A percentile compares a stretch with the other conserved stretches of the same genome.
Evolutionary conservation across 2,113 vertebrate genomes (phyloP).

Genomic region (Hydrochoerus hydrochaeris): DNA sequence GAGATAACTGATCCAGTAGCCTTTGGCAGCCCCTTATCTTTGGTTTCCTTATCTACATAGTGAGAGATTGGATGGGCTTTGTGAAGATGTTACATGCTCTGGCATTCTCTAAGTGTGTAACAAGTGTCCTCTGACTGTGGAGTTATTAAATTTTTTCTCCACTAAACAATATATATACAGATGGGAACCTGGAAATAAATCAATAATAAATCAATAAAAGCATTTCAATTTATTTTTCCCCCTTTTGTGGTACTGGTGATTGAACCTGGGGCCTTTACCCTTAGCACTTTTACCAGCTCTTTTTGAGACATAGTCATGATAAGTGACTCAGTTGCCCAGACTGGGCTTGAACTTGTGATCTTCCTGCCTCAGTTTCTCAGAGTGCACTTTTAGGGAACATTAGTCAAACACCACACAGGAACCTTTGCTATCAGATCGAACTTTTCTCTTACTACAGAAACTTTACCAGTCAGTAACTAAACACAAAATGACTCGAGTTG

Average conservation of each 20-base stretch:
- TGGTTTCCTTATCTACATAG: slow-evolving; percentile 21
- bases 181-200: not conserved
- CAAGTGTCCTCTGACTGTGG: not conserved
- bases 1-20: not conserved
- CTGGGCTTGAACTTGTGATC: not conserved
- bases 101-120: not conserved
- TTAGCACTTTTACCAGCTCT: not conserved
- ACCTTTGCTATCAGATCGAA: not conserved
- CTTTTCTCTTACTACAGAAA: not conserved
- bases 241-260: not conserved
- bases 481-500: not conserved
- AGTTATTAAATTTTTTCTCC: slow-evolving; percentile 18
- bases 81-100: not conserved
- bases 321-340: not conserved
- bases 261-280: not conserved
- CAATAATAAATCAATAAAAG: not conserved
- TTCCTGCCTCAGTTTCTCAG: not conserved
- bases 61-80: not conserved
- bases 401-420: not conserved
- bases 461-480: not conserved
- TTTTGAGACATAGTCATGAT: not conserved
- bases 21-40: not conserved
- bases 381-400: not conserved
- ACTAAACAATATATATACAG: not conserved
- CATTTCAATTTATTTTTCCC: not conserved